These are phyloP conservation scores for Haliclona indistincta DNA, from an alignment of 37 sponge, comb jelly and placozoan genomes.

Conservation along the genomic window DNA sequence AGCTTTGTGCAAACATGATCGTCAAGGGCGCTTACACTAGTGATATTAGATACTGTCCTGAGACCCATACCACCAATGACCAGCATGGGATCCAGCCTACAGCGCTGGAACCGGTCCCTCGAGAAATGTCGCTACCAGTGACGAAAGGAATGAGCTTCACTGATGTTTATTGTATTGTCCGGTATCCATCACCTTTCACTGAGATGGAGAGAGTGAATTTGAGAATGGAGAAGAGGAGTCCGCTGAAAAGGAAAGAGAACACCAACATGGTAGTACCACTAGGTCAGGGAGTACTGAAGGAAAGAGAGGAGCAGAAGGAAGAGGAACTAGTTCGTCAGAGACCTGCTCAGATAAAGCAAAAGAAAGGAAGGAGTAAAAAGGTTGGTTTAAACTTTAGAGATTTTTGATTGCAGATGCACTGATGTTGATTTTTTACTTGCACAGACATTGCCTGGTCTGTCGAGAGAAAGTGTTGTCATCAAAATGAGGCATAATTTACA, in stretches of 20 bases:
- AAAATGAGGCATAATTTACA: too few species aligned
- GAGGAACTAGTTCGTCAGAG: background rate
- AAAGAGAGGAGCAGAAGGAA: background rate
- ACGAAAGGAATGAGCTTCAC: slow-evolving; percentile 64
- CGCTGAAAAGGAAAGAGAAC: background rate
- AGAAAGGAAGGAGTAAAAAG: too few species aligned
- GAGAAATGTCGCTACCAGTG: slow-evolving; percentile 76
- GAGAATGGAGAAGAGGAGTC: background rate
- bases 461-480: too few species aligned
- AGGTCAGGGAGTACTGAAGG: background rate
- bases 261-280: background rate
- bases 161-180: slow-evolving; percentile 74
- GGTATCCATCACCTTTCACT: slow-evolving; percentile 40
- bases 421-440: too few species aligned
- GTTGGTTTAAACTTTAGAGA: too few species aligned
- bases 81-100: background rate
- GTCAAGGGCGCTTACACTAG: slow-evolving; percentile 85
- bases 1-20: slow-evolving; percentile 85
- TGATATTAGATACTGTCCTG: slow-evolving; percentile 50
- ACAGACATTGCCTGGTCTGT: too few species aligned
- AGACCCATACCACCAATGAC: background rate
- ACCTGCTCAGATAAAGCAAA: background rate
- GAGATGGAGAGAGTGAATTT: slow-evolving; percentile 8
- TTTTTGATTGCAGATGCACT: too few species aligned
- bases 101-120: slow-evolving; percentile 68